Conservation (phyloP, 2,888 invertebrate genomes). For the Dicyrtoma fusca region DNA sequence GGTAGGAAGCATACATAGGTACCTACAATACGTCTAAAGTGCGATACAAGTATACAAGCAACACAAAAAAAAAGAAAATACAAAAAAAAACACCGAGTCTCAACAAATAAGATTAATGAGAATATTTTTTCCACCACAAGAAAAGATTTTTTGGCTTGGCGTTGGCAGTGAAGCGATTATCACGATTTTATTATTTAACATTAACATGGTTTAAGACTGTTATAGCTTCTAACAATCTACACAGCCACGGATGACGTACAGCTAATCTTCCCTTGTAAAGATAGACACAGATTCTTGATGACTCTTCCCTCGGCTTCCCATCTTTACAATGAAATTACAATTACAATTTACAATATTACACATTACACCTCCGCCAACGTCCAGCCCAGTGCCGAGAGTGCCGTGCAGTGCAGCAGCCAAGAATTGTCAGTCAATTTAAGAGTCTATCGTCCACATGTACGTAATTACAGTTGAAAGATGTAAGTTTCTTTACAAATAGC, state of each 20-base stretch:
- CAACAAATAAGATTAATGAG: slow-evolving; percentile 35
- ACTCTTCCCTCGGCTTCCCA: slow-evolving; percentile 22
- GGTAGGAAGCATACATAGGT: too few relatives aligned
- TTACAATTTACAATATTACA: background rate
- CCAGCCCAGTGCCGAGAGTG: too few relatives aligned
- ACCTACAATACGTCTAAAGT: too few relatives aligned
- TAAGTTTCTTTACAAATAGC: background rate
- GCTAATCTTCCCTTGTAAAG: too few relatives aligned
- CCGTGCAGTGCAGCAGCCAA: too few relatives aligned
- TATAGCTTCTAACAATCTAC: background rate
- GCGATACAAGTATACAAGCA: too few relatives aligned
- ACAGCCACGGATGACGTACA: background rate
- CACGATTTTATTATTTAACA: slow-evolving; percentile 19
- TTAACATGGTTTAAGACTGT: background rate
- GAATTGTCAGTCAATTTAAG: too few relatives aligned
- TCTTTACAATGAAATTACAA: slow-evolving; percentile 19
- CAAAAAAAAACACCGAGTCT: background rate
- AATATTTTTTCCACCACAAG: background rate
- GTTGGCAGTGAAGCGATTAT: slow-evolving; percentile 32
- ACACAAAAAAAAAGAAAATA: too few relatives aligned
- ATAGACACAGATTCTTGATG: too few relatives aligned
- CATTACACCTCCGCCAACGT: too few relatives aligned
- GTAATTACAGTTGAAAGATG: too few relatives aligned
- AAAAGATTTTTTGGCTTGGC: background rate
- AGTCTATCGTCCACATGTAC: too few relatives aligned